A percentile compares a stretch with the other conserved stretches of the same genome.
phyloP scores from a whole-genome alignment of 2,888 invertebrate species.

The Drosophila neoperkinsi region DNA sequence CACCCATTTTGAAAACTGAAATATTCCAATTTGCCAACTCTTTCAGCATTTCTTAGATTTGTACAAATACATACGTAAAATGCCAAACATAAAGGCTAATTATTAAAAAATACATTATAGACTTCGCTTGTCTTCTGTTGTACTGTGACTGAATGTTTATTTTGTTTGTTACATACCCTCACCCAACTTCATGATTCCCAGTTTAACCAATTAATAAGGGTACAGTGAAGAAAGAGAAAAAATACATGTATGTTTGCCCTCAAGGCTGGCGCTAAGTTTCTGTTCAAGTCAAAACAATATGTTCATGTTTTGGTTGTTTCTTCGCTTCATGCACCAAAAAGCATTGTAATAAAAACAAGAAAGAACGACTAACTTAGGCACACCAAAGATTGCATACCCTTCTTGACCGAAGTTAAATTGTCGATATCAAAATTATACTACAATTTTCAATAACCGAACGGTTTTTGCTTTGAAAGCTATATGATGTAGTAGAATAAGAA shows the following conservation, averaged over 20 bases:
- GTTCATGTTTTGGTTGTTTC: conserved; percentile 8
- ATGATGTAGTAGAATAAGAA: background rate
- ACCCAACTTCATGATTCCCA: background rate
- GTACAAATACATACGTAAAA: background rate
- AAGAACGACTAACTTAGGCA: background rate
- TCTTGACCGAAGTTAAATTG: background rate
- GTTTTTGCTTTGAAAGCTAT: too few species aligned
- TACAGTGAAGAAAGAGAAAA: background rate
- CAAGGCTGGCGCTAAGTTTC: conserved; percentile 67
- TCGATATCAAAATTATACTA: background rate
- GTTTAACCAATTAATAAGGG: background rate
- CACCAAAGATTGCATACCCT: background rate
- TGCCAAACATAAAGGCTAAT: background rate
- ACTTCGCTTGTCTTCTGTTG: background rate
- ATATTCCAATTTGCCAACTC: background rate
- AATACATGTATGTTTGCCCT: conserved; percentile 28
- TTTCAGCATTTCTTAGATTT: background rate
- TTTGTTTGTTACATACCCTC: background rate
- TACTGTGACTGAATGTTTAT: background rate
- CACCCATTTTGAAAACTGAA: background rate
- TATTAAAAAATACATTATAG: background rate
- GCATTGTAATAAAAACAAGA: background rate
- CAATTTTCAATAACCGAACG: too few species aligned
- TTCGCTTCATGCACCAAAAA: conserved; percentile 1
- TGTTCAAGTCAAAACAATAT: conserved; percentile 28